A percentile compares a stretch with the other conserved stretches of the same genome.
phyloP scores from a whole-genome alignment of 1,140 invertebrate genomes.

The Alviniconcha marisindica region DNA sequence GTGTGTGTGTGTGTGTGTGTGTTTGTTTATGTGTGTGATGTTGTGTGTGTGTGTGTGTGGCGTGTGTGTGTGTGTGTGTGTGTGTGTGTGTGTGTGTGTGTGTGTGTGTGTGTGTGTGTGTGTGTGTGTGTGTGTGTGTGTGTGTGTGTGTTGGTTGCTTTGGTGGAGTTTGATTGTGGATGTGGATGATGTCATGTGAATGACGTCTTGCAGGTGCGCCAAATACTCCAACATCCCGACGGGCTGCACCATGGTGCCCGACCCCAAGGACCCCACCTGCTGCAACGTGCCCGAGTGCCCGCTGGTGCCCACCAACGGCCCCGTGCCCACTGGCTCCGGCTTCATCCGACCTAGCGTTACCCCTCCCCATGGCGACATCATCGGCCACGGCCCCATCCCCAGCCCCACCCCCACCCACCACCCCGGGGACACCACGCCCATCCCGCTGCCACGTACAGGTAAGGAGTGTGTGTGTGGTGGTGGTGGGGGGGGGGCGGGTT shows the following conservation, averaged over 20 bases:
- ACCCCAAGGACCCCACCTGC: conserved; percentile 62
- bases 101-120: background rate
- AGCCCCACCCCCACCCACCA: conserved; percentile 32
- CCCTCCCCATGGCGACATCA: conserved; percentile 43
- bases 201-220: conserved; percentile 50
- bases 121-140: background rate
- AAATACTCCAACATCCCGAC: conserved; percentile 57
- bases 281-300: conserved; percentile 63
- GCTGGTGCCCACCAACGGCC: conserved; percentile 37
- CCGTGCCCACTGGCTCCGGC: conserved; percentile 44
- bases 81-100: no score
- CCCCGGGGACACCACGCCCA: conserved; percentile 43
- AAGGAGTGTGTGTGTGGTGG: background rate
- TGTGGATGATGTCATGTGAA: background rate
- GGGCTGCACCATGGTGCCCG: conserved; percentile 59
- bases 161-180: background rate
- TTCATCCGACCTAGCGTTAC: conserved; percentile 39
- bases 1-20: no score
- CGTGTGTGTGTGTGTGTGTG: conserved; percentile 1
- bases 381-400: conserved; percentile 47
- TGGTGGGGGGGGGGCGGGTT: background rate
- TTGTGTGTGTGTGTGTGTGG: no score
- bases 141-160: background rate
- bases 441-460: conserved; percentile 46
- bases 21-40: no score